Conservation (phyloP, 2,888 invertebrate species). For the Chalcosyrphus nemorum region DNA sequence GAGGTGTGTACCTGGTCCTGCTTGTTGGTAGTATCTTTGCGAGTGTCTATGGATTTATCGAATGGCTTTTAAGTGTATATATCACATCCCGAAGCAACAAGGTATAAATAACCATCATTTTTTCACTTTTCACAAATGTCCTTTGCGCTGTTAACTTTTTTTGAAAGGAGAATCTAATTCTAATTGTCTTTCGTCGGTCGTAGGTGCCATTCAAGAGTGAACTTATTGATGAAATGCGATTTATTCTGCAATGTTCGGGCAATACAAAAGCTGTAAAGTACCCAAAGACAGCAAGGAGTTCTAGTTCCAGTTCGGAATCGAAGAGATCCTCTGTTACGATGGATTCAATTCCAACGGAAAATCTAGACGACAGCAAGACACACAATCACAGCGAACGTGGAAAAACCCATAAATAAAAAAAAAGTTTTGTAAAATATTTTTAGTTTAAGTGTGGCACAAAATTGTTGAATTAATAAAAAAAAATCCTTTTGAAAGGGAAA, state of each 20-base stretch:
- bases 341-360: conserved; percentile 76
- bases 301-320: conserved; percentile 74
- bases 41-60: conserved; percentile 79
- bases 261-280: conserved; percentile 88
- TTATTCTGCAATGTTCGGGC: conserved; percentile 87
- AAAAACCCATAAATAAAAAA: conserved; percentile 14
- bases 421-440: not conserved
- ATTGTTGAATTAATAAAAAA: too few species aligned
- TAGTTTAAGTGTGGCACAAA: too few species aligned
- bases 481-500: too few species aligned
- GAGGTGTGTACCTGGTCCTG: conserved; percentile 86
- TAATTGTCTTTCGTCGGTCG: too few species aligned
- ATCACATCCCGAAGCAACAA: conserved; percentile 78
- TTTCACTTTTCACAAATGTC: conserved; percentile 3
- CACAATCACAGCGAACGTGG: conserved; percentile 56
- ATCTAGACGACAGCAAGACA: conserved; percentile 64
- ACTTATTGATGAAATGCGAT: conserved; percentile 87
- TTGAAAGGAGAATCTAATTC: too few species aligned
- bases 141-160: not conserved
- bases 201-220: conserved; percentile 87
- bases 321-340: conserved; percentile 77
- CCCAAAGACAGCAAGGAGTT: conserved; percentile 77
- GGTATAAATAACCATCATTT: conserved; percentile 74
- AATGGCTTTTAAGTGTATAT: conserved; percentile 78
- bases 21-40: conserved; percentile 82